A percentile compares a stretch with the other conserved stretches of the same genome.
Evolutionary conservation across 2,888 invertebrate genomes (phyloP).

Genomic region (Seira sanloemensis): DNA sequence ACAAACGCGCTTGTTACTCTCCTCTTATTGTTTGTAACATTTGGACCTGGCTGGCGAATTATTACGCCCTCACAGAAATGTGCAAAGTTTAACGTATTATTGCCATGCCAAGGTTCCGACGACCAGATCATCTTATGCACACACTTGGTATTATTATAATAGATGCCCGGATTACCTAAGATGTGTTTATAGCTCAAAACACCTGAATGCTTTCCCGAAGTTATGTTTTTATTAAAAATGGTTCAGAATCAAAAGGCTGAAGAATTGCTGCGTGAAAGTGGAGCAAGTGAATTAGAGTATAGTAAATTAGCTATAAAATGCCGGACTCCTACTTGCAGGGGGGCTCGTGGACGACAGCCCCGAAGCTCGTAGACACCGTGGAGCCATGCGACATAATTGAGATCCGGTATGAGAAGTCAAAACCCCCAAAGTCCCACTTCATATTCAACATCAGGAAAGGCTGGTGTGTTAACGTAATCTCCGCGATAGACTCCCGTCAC

Average conservation of each 20-base stretch:
- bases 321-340: background rate
- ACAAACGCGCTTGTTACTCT: too few species aligned
- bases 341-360: slow-evolving; percentile 40
- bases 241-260: too few species aligned
- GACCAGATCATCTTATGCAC: too few species aligned
- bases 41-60: background rate
- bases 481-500: slow-evolving; percentile 29
- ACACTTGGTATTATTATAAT: background rate
- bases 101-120: too few species aligned
- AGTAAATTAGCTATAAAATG: background rate
- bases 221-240: too few species aligned
- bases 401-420: slow-evolving; percentile 55
- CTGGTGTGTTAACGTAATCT: slow-evolving; percentile 60
- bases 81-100: too few species aligned
- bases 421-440: slow-evolving; percentile 50
- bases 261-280: background rate
- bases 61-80: too few species aligned
- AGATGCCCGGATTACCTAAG: background rate
- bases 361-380: slow-evolving; percentile 35
- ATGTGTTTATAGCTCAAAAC: too few species aligned
- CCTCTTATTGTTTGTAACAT: too few species aligned
- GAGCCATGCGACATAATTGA: slow-evolving; percentile 59
- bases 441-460: slow-evolving; percentile 55
- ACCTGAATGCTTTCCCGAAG: too few species aligned
- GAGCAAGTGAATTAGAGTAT: background rate